Base-by-base conservation (phyloP, 2,113 vertebrate genomes). In the Dicentrarchus labrax region DNA sequence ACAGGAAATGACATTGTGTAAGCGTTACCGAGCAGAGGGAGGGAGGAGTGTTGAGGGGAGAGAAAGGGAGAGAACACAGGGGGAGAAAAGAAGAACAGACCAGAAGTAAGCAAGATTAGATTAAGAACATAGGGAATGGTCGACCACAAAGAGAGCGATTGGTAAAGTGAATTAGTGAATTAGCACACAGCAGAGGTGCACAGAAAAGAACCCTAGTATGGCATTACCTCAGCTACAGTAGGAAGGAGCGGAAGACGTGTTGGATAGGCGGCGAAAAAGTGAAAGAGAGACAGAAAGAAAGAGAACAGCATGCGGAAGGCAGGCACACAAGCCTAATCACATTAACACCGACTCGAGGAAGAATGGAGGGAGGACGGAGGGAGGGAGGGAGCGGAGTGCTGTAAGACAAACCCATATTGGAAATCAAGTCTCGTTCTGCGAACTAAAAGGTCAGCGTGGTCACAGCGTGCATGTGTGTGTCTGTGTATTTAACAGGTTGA, bases 391-490 rank as follows among this genome's bases (percentile, higher is more conserved):
- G 81, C 53, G 41, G 79, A 87, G 76, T 38, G 87, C 86, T 87
- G 86, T 76, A 84, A 90, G 88, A 91, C 91, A 86, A 91, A 83
- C 87, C 90, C 86, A 43, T 82, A 91, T 94, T 91, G 89, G 92
- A 94, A 94, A 93, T 91, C 91, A 91, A 91, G 94, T 93, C 92
- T 91, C 80, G 86, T 91, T 90, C 77, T 50, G 85, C 22, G 38
- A 92, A 88, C 88, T 84, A 45, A 91, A 92, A 94, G 92, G 93
- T 94, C 93, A 91, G 78, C 24, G 22, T 89, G 90, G 92, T 87
- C 86, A 84, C 70, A 36, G 86, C 57, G 65, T 53, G 79, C 61
- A 16, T 78, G 69, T 78, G 88, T 62, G 82, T 56, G 68, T 62
- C 62, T 65, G 76, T 79, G 72, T 81, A 90, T 87, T 92, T 88